A percentile compares a stretch with the other conserved stretches of the same genome.
phyloP scores from a whole-genome alignment of 2,797 vertebrate genomes.

The Melanotaenia pygmaea region DNA sequence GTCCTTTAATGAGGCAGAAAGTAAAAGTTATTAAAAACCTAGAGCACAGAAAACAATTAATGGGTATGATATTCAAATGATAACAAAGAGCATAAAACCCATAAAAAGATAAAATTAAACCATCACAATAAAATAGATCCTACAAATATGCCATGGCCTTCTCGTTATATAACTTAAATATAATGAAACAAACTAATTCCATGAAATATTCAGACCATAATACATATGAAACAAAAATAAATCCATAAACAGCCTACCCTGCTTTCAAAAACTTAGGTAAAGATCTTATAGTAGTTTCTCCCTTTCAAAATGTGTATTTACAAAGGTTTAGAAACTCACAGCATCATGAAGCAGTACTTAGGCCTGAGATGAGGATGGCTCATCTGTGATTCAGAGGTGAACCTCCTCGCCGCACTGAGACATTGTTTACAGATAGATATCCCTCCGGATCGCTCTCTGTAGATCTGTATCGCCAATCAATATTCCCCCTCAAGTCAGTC shows the following conservation, averaged over 20 bases:
- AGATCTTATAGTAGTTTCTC: background rate
- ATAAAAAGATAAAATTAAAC: too few relatives aligned
- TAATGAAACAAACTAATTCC: too few relatives aligned
- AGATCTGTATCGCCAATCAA: constrained; percentile 60
- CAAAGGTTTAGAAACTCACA: constrained; percentile 14
- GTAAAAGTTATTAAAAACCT: too few relatives aligned
- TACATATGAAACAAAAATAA: background rate
- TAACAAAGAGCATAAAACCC: background rate
- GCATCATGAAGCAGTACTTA: background rate
- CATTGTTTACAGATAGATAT: constrained; percentile 65
- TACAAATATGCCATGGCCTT: too few relatives aligned
- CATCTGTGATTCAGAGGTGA: constrained; percentile 56
- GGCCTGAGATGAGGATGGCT: constrained; percentile 55
- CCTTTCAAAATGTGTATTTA: background rate
- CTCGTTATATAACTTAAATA: too few relatives aligned
- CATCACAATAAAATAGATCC: too few relatives aligned
- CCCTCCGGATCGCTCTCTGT: constrained; percentile 45
- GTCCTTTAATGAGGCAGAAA: too few relatives aligned
- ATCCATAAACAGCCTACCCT: background rate
- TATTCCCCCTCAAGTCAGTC: constrained; percentile 52
- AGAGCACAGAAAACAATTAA: too few relatives aligned
- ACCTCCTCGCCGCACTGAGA: constrained; percentile 46
- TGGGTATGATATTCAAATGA: too few relatives aligned
- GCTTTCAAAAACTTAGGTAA: background rate
- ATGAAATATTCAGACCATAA: background rate